These are phyloP conservation scores for Leistus spinibarbis DNA, from an alignment of 2,888 invertebrate species.

Conservation along the genomic window DNA sequence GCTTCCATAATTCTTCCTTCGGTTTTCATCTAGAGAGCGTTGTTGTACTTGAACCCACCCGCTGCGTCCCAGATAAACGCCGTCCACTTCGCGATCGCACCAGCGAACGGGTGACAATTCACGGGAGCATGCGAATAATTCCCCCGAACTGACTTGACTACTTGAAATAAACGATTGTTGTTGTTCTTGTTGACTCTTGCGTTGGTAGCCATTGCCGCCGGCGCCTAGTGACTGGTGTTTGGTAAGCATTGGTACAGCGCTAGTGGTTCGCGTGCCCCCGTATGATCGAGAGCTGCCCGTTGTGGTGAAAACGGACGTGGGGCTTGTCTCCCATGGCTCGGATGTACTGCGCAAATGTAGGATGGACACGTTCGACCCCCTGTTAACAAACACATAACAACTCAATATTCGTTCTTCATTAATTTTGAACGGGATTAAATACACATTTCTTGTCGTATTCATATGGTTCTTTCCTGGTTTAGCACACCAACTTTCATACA, in stretches of 20 bases:
- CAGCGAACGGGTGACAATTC: conserved; percentile 65
- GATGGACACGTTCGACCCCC: conserved; percentile 63
- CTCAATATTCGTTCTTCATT: background rate
- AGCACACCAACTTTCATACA: background rate
- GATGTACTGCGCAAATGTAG: conserved; percentile 62
- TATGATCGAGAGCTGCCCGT: conserved; percentile 49
- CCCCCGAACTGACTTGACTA: conserved; percentile 57
- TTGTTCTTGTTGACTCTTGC: conserved; percentile 45
- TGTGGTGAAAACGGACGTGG: conserved; percentile 53
- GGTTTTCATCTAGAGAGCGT: conserved; percentile 61
- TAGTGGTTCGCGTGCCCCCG: conserved; percentile 43
- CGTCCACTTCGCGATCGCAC: conserved; percentile 66
- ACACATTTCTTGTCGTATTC: background rate
- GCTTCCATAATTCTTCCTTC: conserved; percentile 54
- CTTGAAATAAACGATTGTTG: conserved; percentile 50
- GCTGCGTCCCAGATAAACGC: conserved; percentile 63
- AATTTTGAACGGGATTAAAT: background rate
- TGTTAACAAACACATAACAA: conserved; percentile 49
- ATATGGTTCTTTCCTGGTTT: background rate
- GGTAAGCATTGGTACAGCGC: conserved; percentile 48
- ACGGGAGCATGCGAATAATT: conserved; percentile 58
- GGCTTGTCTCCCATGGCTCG: conserved; percentile 62
- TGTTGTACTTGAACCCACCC: conserved; percentile 66
- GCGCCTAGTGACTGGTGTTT: conserved; percentile 53
- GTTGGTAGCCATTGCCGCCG: conserved; percentile 40